Evolutionary conservation across 2,888 invertebrate genomes (phyloP).

Genomic region (Pyralis farinalis): DNA sequence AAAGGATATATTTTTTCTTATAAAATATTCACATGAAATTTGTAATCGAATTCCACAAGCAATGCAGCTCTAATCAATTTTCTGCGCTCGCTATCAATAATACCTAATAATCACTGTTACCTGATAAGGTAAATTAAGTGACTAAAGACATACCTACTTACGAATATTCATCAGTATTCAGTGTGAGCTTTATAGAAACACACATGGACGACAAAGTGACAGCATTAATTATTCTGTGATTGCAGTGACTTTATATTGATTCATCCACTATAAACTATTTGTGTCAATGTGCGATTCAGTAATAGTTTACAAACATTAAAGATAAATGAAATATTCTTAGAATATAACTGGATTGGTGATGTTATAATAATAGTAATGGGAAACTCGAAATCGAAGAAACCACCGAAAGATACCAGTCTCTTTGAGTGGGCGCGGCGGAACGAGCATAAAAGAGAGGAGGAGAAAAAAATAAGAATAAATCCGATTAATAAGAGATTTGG

Average conservation of each 20-base stretch:
- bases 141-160: constrained; percentile 8
- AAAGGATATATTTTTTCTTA: too few relatives aligned
- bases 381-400: constrained; percentile 61
- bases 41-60: neutral
- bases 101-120: constrained; percentile 14
- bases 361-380: constrained; percentile 45
- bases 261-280: neutral
- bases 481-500: constrained; percentile 43
- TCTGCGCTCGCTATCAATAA: constrained; percentile 16
- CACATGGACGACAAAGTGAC: neutral
- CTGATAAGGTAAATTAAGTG: constrained; percentile 14
- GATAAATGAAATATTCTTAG: neutral
- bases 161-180: constrained; percentile 11
- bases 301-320: neutral
- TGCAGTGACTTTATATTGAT: neutral
- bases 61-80: constrained; percentile 19
- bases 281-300: neutral
- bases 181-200: neutral
- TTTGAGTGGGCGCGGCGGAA: constrained; percentile 64
- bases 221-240: too few relatives aligned
- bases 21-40: neutral
- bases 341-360: too few relatives aligned
- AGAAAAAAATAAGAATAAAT: constrained; percentile 44
- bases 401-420: constrained; percentile 63
- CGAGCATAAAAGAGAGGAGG: constrained; percentile 54